Evolutionary conservation across 1,140 invertebrate species (phyloP), one percentile per base, ranked within the genome.

Genomic region (Macrotrachela quadricornifera): DNA sequence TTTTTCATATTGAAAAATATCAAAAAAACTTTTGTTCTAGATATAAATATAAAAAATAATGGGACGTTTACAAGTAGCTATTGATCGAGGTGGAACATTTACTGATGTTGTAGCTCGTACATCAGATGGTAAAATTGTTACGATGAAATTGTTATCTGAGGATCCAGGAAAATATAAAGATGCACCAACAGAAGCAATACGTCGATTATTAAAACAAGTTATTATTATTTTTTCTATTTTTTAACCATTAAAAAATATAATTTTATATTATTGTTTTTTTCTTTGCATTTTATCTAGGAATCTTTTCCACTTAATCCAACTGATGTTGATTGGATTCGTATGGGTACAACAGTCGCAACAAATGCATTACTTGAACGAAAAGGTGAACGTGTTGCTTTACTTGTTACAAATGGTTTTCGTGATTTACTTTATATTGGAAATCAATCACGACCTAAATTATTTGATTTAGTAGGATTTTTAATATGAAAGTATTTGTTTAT

Each of bases 301-400:
- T 30, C 21, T 4, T 30, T 30, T 30, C 21, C 21, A 30, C 50
- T 71, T 12, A 63, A 64, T 57, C 59, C 64, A 6, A 57, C 59
- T 1, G 44, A 63, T n/a, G 75, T 79, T 58, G 70, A 70, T 6
- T 96, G 86, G 80, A 92, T 99, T 51, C 75, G 92, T 56, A 99
- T 99, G 92, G 92, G 94, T 15, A 99, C 94, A 0, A 99, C 94
- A 1, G 90, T 99, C 0, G 94, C 92, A 0, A 99, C 94, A 0
- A 99, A 99, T 75, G 91, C 94, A 13, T 70, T 99, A 8, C 67
- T 99, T 9, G 94, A 97, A 64, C 74, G 90, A 49, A 96, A 95
- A 69, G 94, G 92, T 0, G 85, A 94, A 63, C 76, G 77, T 59
- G 88, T 90, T 74, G 91, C 86, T 0, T 72, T 99, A 1, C 67